Evolutionary conservation across 1,140 invertebrate species (phyloP), one percentile per base, ranked within the genome.

Genomic region (Trialeurodes vaporariorum): DNA sequence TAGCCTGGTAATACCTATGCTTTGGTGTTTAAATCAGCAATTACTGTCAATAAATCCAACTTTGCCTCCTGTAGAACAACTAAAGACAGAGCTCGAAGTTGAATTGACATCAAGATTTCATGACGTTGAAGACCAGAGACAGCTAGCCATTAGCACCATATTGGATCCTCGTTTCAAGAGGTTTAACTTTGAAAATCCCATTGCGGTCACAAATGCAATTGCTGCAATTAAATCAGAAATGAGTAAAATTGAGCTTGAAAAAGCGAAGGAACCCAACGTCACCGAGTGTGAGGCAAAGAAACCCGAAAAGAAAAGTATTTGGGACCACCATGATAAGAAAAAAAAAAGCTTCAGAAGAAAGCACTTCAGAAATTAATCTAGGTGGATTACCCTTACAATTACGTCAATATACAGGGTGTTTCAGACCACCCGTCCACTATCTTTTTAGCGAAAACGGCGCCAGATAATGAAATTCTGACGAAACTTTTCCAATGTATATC

Each of bases 111-210:
- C n/a, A 25, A 5, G 60, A 61, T 61, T 61, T 22, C 5, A 61
- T 11, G 60, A 61, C 25, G 60, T 61, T 5, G 60, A 61, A 61
- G 5, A 25, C 11, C 5, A 9, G 5, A 61, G 60, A 22, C n/a
- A 5, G 11, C n/a, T 61, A n/a, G 60, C 60, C 5, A 61, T 23
- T 11, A 25, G n/a, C 60, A 61, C 60, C n/a, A 61, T 61, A 11
- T 61, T 61, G 25, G 60, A 61, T 61, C 60, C 60, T 5, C 5
- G 60, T 11, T 61, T 61, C n/a, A 61, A 61, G n/a, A 5, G n/a
- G n/a, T 11, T 23, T 5, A 5, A 61, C n/a, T 61, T 61, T 61
- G 25, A 23, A 25, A 25, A 11, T 23, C 5, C 60, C 5, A 61
- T 25, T 22, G n/a, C 60, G n/a, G n/a, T 23, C n/a, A 9, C 60